A percentile compares a stretch with the other conserved stretches of the same genome.
Evolutionary conservation across 2,888 invertebrate genomes (phyloP).

Genomic region (Sphecodes monilicornis): DNA sequence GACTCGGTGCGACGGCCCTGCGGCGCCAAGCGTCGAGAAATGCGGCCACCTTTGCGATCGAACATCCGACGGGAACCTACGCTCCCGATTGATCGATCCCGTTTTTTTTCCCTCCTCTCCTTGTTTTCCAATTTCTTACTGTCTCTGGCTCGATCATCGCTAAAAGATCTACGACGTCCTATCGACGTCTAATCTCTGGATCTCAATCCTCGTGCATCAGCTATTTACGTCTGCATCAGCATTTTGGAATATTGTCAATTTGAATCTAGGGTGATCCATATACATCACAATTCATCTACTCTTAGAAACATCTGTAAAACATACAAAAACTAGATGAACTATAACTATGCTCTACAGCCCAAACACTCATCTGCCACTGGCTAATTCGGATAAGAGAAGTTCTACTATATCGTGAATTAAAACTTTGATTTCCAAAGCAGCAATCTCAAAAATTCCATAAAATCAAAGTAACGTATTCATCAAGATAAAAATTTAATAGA

Average conservation of each 20-base stretch:
- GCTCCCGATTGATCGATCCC: slow-evolving; percentile 50
- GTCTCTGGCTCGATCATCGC: slow-evolving; percentile 43
- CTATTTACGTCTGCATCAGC: neutral
- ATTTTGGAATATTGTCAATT: neutral
- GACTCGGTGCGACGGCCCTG: slow-evolving; percentile 77
- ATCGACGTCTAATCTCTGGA: slow-evolving; percentile 35
- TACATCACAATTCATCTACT: neutral
- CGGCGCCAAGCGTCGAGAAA: slow-evolving; percentile 79
- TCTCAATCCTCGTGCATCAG: slow-evolving; percentile 27
- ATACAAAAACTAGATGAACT: too few relatives aligned
- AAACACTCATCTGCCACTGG: neutral
- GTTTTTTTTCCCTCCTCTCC: slow-evolving; percentile 22
- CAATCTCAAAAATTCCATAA: too few relatives aligned
- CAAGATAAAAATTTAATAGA: too few relatives aligned
- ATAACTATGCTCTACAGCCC: too few relatives aligned
- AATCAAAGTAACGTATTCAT: too few relatives aligned
- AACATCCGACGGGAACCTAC: slow-evolving; percentile 56
- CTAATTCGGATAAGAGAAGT: neutral
- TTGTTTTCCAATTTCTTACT: slow-evolving; percentile 44
- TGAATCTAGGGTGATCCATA: neutral
- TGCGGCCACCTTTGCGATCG: slow-evolving; percentile 76
- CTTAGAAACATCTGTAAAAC: too few relatives aligned
- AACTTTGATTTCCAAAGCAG: too few relatives aligned
- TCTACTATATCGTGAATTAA: neutral
- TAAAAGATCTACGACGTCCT: slow-evolving; percentile 14